Evolutionary conservation across 2,888 invertebrate species (phyloP).

Genomic region (Drosophila phalerata): DNA sequence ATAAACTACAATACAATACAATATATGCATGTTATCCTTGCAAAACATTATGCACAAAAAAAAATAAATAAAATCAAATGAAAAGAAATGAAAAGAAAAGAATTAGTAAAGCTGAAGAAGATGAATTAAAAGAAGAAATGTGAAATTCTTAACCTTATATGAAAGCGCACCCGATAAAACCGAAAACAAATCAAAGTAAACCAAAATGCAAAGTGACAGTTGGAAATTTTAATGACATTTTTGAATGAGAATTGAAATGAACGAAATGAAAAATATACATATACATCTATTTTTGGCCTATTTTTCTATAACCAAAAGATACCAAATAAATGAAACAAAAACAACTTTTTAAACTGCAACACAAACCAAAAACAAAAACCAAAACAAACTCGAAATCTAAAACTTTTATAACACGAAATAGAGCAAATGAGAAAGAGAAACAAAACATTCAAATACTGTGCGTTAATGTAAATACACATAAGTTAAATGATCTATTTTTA

Average conservation of each 20-base stretch:
- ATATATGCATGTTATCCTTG: constrained; percentile 55
- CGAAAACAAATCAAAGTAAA: constrained; percentile 53
- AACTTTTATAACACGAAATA: constrained; percentile 56
- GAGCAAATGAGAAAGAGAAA: constrained; percentile 9
- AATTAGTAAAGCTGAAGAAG: neutral
- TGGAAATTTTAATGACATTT: constrained; percentile 70
- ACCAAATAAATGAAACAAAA: constrained; percentile 46
- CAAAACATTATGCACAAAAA: constrained; percentile 56
- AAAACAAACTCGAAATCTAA: constrained; percentile 9
- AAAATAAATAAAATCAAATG: constrained; percentile 3
- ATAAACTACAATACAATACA: constrained; percentile 27
- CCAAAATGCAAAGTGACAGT: constrained; percentile 56
- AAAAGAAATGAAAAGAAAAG: constrained; percentile 8
- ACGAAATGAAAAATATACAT: constrained; percentile 60
- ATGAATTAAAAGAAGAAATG: neutral
- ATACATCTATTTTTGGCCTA: constrained; percentile 83
- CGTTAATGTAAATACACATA: constrained; percentile 58
- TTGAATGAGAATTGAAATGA: constrained; percentile 57
- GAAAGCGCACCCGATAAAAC: constrained; percentile 39
- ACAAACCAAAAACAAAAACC: constrained; percentile 44
- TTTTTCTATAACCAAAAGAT: constrained; percentile 75
- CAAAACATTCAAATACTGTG: constrained; percentile 17
- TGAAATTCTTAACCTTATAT: constrained; percentile 20
- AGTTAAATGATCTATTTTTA: constrained; percentile 29
- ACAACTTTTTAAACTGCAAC: constrained; percentile 65